These are phyloP conservation scores for Colius striatus DNA, from an alignment of 2,113 vertebrate genomes.

Conservation along the genomic window DNA sequence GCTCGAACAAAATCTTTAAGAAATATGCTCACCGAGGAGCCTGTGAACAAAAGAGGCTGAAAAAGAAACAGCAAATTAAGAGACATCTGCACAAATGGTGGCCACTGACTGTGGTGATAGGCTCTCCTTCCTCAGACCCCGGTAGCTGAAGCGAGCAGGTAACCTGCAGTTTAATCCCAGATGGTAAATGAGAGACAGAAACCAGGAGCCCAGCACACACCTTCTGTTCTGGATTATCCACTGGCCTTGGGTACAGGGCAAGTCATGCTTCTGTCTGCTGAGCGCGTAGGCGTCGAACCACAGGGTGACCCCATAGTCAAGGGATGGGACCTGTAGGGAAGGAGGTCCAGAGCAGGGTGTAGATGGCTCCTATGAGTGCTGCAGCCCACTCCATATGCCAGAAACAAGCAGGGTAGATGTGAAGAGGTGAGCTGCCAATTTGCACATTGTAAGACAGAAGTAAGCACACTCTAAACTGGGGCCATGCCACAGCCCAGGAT, in stretches of 20 bases:
- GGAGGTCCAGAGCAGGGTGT: background rate
- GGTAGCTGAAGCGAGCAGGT: background rate
- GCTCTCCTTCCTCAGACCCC: background rate
- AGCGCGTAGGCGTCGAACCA: constrained; percentile 90
- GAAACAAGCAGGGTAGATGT: rapidly evolving
- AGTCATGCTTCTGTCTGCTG: constrained; percentile 78
- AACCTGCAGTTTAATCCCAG: background rate
- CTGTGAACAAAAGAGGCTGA: background rate
- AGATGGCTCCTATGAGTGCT: background rate
- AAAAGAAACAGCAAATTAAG: background rate
- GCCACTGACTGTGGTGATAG: no score
- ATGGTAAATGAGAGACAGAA: background rate
- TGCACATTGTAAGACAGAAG: background rate
- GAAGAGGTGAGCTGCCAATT: background rate
- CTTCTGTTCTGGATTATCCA: constrained; percentile 91
- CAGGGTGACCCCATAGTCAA: constrained; percentile 84
- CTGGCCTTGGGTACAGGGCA: constrained; percentile 89
- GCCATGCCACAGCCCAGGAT: background rate
- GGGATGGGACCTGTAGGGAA: constrained; percentile 81
- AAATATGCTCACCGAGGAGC: background rate
- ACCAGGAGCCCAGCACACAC: constrained; percentile 60
- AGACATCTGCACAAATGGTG: background rate
- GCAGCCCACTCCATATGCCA: background rate
- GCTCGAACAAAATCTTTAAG: background rate
- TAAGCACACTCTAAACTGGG: background rate